Conservation (phyloP, 2,888 invertebrate genomes). For the Ganaspis brasiliensis region DNA sequence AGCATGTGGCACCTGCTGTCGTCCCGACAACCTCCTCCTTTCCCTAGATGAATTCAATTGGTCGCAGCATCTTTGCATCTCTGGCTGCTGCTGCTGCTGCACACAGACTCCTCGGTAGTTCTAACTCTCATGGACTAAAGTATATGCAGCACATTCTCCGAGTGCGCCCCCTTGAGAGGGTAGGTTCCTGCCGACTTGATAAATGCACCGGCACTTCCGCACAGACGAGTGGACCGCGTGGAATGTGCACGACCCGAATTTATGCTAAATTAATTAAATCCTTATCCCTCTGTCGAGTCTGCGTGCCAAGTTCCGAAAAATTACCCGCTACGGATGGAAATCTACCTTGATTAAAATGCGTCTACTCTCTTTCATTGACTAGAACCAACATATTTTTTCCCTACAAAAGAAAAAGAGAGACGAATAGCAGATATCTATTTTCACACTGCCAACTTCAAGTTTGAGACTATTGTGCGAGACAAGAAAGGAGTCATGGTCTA, state of each 20-base stretch:
- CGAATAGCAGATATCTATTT: slow-evolving; percentile 13
- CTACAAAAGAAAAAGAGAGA: background rate
- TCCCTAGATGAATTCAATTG: slow-evolving; percentile 68
- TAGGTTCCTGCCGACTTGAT: slow-evolving; percentile 62
- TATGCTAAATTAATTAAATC: slow-evolving; percentile 66
- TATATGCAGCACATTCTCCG: slow-evolving; percentile 51
- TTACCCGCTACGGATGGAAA: slow-evolving; percentile 34
- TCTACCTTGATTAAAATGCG: slow-evolving; percentile 31
- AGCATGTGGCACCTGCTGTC: slow-evolving; percentile 63
- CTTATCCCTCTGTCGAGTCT: slow-evolving; percentile 29
- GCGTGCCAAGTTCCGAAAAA: slow-evolving; percentile 41
- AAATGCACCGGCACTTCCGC: slow-evolving; percentile 66
- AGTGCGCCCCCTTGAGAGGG: slow-evolving; percentile 42
- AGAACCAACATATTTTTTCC: slow-evolving; percentile 17
- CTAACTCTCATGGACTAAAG: slow-evolving; percentile 42
- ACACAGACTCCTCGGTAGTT: slow-evolving; percentile 51
- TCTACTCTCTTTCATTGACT: slow-evolving; percentile 17
- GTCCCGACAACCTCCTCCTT: slow-evolving; percentile 61
- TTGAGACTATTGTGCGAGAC: background rate
- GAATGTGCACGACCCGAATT: slow-evolving; percentile 63
- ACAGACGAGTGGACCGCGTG: slow-evolving; percentile 64
- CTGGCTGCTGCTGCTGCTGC: slow-evolving; percentile 48
- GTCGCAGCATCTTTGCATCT: slow-evolving; percentile 57
- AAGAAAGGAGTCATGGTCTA: slow-evolving; percentile 1
- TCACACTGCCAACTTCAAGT: slow-evolving; percentile 6